phyloP scores from a whole-genome alignment of 2,797 vertebrate genomes.

The Galago senegalensis region DNA sequence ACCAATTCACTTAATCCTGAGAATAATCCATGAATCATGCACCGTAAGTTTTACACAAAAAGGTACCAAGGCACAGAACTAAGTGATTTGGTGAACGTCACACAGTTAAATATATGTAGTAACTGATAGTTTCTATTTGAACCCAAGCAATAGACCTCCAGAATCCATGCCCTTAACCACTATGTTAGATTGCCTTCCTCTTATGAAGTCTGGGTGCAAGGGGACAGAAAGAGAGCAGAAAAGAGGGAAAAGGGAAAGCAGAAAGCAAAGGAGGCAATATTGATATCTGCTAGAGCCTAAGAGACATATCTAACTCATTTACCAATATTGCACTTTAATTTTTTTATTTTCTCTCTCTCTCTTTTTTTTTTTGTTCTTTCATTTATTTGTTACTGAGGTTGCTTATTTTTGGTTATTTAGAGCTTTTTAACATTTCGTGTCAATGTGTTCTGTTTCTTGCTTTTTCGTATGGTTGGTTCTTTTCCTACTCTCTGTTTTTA shows the following conservation, averaged over 20 bases:
- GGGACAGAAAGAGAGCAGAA: not conserved
- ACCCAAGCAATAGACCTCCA: not conserved
- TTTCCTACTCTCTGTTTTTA: too few relatives aligned
- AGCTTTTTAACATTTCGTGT: too few relatives aligned
- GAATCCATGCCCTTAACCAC: not conserved
- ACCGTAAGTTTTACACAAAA: conserved; percentile 1
- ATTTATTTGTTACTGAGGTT: too few relatives aligned
- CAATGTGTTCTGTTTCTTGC: too few relatives aligned
- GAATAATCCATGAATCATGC: not conserved
- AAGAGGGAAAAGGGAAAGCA: not conserved
- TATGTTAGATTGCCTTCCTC: not conserved
- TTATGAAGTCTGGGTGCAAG: not conserved
- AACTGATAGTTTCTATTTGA: not conserved
- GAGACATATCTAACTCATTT: not conserved
- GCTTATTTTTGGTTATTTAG: too few relatives aligned
- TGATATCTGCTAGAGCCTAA: not conserved
- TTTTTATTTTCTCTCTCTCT: too few relatives aligned
- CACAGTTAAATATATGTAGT: not conserved
- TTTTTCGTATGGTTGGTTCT: too few relatives aligned
- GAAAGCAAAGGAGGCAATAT: not conserved
- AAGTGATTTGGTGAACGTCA: not conserved
- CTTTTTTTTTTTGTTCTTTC: too few relatives aligned
- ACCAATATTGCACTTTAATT: not conserved
- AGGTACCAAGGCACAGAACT: not conserved
- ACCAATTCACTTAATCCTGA: not conserved